Conservation (phyloP, 1,140 invertebrate species). For the Ditylenchus dipsaci region DNA sequence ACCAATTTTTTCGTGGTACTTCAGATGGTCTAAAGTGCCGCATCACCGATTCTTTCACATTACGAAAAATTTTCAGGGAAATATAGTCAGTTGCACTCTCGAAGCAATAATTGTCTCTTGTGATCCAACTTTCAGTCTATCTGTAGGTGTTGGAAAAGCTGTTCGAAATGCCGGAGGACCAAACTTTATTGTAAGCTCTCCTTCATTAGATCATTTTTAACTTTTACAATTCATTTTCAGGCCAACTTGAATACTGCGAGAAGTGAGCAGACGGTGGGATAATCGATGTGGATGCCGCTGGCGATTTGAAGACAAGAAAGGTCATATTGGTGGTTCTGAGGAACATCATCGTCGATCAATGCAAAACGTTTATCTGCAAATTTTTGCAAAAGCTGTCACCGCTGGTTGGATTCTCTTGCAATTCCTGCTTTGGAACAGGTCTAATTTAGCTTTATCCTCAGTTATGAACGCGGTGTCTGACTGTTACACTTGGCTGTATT, state of each 20-base stretch:
- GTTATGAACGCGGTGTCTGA: no score
- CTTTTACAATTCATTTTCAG: background rate
- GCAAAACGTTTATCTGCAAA: constrained; percentile 9
- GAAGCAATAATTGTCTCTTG: constrained; percentile 20
- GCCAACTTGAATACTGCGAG: constrained; percentile 6
- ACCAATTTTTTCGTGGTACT: no score
- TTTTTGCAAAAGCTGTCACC: constrained; percentile 12
- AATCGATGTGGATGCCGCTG: constrained; percentile 10
- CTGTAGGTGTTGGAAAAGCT: constrained; percentile 6
- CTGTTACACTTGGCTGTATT: no score
- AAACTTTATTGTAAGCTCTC: constrained; percentile 12
- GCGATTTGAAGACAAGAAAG: background rate
- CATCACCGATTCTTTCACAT: no score
- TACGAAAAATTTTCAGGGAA: constrained; percentile 15
- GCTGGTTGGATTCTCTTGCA: constrained; percentile 1
- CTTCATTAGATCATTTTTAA: background rate
- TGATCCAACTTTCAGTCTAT: constrained; percentile 16
- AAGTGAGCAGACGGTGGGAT: background rate
- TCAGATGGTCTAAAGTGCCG: no score
- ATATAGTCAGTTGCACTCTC: constrained; percentile 5
- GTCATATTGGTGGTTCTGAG: constrained; percentile 22
- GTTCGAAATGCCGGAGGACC: constrained; percentile 7
- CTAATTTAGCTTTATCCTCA: no score
- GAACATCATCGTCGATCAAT: constrained; percentile 4
- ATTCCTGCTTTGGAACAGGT: constrained; percentile 25